phyloP scores from a whole-genome alignment of 2,888 invertebrate species.

The Psococerastis gibbosa region DNA sequence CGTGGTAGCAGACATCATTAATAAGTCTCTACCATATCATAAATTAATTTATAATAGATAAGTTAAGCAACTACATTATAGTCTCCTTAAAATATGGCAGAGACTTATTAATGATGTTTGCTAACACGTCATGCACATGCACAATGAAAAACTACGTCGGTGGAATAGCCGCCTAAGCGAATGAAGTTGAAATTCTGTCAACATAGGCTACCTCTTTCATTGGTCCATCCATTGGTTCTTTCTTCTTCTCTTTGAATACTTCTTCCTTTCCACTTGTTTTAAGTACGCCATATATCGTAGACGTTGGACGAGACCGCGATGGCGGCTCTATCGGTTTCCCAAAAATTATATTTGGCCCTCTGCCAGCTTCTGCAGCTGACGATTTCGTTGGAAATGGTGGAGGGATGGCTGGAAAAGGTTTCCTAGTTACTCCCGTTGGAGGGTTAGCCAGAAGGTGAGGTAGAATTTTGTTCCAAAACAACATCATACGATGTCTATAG shows the following conservation, averaged over 20 bases:
- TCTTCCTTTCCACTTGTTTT: constrained; percentile 22
- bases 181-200: too few relatives aligned
- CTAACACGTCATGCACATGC: too few relatives aligned
- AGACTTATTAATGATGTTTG: too few relatives aligned
- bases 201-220: constrained; percentile 24
- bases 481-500: constrained; percentile 58
- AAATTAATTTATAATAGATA: too few relatives aligned
- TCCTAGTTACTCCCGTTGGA: constrained; percentile 19
- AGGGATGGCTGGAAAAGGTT: neutral
- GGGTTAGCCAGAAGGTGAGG: constrained; percentile 31
- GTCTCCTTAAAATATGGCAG: too few relatives aligned
- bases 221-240: constrained; percentile 38
- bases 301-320: neutral
- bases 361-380: too few relatives aligned
- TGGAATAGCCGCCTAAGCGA: too few relatives aligned
- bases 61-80: too few relatives aligned
- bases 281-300: constrained; percentile 12
- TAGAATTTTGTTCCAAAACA: constrained; percentile 68
- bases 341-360: neutral
- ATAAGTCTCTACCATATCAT: too few relatives aligned
- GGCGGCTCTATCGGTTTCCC: constrained; percentile 1
- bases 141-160: too few relatives aligned
- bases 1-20: too few relatives aligned
- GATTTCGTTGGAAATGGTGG: neutral
- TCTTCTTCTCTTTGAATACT: constrained; percentile 22